These are phyloP conservation scores for Blomia tropicalis DNA, from an alignment of 2,888 invertebrate genomes.

Conservation along the genomic window DNA sequence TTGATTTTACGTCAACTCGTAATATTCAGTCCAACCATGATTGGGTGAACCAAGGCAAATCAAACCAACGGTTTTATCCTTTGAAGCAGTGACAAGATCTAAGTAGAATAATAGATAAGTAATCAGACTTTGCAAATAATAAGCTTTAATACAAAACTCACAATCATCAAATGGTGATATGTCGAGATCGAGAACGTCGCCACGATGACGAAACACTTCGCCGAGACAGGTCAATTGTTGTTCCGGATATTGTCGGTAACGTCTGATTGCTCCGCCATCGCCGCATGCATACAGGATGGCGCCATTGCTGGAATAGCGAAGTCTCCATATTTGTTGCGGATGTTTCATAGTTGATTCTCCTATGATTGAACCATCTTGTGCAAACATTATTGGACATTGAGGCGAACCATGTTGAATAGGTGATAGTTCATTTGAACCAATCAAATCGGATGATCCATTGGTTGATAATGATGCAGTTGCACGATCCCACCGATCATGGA, in stretches of 20 bases:
- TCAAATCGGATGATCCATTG: not conserved
- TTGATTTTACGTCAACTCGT: conserved; percentile 37
- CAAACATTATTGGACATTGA: not conserved
- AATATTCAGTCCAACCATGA: conserved; percentile 40
- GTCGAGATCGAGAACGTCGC: conserved; percentile 40
- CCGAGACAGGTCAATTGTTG: conserved; percentile 38
- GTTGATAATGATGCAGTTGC: not conserved
- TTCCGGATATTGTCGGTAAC: conserved; percentile 40
- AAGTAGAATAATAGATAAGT: not conserved
- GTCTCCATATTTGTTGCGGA: conserved; percentile 37
- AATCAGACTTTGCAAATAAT: conserved; percentile 12
- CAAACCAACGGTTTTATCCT: conserved; percentile 39
- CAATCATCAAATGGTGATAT: conserved; percentile 41
- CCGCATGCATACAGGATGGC: conserved; percentile 38
- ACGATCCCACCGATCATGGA: not conserved
- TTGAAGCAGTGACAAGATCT: conserved; percentile 39
- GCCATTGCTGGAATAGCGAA: conserved; percentile 40
- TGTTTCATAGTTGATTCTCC: not conserved
- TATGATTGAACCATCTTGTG: not conserved
- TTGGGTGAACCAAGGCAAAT: conserved; percentile 39
- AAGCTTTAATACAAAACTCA: not conserved
- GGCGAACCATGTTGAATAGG: not conserved
- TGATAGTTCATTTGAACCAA: not conserved
- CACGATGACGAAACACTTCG: conserved; percentile 39
- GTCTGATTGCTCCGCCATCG: conserved; percentile 38